Base-by-base conservation (phyloP, 2,797 vertebrate species). In the Nothura maculosa region DNA sequence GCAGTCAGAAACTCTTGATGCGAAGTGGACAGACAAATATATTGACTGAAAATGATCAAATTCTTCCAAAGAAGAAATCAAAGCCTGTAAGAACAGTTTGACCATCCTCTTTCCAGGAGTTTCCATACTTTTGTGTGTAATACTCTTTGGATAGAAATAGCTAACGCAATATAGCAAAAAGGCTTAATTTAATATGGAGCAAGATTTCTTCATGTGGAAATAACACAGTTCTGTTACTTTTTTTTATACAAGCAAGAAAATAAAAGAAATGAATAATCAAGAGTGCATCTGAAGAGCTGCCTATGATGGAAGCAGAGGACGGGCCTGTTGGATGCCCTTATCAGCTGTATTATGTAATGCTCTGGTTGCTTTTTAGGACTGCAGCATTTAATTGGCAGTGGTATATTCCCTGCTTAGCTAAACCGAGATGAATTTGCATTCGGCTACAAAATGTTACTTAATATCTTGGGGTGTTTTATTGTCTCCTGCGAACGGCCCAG, bases 361-460 rank as follows among this genome's bases (percentile, higher is more conserved):
- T 92, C 77, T 28, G 42, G 48, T 77, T 86, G 43, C 22, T 70
- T 90, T 85, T 90, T 58, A 50, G 67, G 57, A 92, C 64, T 43
- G 52, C 36, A 67, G 13, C 22, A 27, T 86, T 88, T 67, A 86
- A 86, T 77, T 80, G 74, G 34, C 40, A 72, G 75, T 70, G 40
- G 58, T 78, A 63, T 72, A 42, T 80, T 89, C 64, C 85, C 69
- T 82, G 50, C 81, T 78, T 73, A 75, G 54, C 81, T 90, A 95
- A 94, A 89, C 40, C 82, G 75, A 86, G 77, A 88, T 88, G 76
- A 93, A 88, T 91, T 86, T 84, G 55, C 77, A 77, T 82, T 92
- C 64, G 61, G 57, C 74, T 81, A 82, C 91, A 74, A 91, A 95
- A 88, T 30, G 12, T 64, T 85, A 80, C 86, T 87, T 81, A 55